Percentiles rank a stretch among this genome's conserved stretches.
Conservation (phyloP, 2,113 vertebrate genomes). For the Tursiops truncatus region DNA sequence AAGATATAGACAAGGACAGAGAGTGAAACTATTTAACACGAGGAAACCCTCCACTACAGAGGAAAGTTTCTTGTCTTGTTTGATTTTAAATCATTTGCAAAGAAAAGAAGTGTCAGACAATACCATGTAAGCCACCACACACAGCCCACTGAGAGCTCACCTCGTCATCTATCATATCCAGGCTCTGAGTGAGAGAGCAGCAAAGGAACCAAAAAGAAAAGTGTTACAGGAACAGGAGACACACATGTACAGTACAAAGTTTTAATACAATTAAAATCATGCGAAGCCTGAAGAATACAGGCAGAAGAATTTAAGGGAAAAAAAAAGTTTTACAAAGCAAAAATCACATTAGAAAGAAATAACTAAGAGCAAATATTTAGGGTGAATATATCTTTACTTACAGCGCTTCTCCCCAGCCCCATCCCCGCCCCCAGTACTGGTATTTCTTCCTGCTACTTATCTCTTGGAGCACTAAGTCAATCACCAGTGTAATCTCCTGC, state of each 20-base stretch:
- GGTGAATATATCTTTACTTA: not conserved
- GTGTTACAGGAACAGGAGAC: conserved; percentile 77
- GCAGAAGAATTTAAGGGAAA: conserved; percentile 15
- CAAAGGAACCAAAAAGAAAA: conserved; percentile 86
- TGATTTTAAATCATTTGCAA: not conserved
- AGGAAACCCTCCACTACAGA: not conserved
- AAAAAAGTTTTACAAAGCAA: not conserved
- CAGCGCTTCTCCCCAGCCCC: not conserved
- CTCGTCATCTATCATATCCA: conserved; percentile 99
- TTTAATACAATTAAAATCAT: not conserved
- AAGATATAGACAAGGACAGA: not conserved
- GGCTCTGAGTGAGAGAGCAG: conserved; percentile 91
- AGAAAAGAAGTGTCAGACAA: not conserved
- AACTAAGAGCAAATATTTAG: not conserved
- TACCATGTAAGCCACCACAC: conserved; percentile 44
- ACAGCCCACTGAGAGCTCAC: conserved; percentile 87
- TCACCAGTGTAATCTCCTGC: not conserved
- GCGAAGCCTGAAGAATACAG: not conserved
- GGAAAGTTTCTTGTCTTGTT: not conserved
- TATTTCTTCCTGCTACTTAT: not conserved
- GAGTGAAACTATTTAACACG: not conserved
- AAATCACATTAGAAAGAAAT: not conserved
- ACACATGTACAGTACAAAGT: not conserved
- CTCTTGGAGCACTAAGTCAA: not conserved
- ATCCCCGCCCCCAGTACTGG: not conserved